Percentiles rank a stretch among this genome's conserved stretches.
These are phyloP conservation scores for Stictonetta naevosa DNA, from an alignment of 2,113 vertebrate genomes.

Conservation along the genomic window DNA sequence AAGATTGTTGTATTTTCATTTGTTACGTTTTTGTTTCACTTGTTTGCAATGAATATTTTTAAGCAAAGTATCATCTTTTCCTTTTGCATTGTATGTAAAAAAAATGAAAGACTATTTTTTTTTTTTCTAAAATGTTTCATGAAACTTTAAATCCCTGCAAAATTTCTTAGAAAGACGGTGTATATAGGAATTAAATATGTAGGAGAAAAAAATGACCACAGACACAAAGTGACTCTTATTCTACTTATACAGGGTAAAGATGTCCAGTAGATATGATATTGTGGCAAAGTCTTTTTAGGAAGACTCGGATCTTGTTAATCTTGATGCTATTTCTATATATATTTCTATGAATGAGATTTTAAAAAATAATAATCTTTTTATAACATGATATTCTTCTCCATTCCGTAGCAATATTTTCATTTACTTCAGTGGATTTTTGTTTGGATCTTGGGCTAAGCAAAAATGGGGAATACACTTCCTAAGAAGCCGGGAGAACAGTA, in stretches of 20 bases:
- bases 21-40: background rate
- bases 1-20: background rate
- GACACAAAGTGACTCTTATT: background rate
- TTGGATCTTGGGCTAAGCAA: background rate
- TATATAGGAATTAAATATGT: background rate
- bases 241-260: too few species aligned
- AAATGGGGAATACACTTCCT: background rate
- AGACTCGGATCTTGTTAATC: background rate
- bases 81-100: background rate
- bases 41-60: background rate
- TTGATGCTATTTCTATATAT: background rate
- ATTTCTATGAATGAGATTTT: background rate
- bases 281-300: too few species aligned
- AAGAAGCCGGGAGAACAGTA: background rate
- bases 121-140: background rate
- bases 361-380: background rate
- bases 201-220: background rate
- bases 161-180: background rate
- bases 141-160: background rate
- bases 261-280: too few species aligned
- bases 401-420: background rate
- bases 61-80: background rate
- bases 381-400: background rate
- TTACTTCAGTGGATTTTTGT: background rate
- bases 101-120: background rate